These are phyloP conservation scores for Nemapogon koenigi DNA, from an alignment of 2,888 invertebrate species.

Conservation along the genomic window DNA sequence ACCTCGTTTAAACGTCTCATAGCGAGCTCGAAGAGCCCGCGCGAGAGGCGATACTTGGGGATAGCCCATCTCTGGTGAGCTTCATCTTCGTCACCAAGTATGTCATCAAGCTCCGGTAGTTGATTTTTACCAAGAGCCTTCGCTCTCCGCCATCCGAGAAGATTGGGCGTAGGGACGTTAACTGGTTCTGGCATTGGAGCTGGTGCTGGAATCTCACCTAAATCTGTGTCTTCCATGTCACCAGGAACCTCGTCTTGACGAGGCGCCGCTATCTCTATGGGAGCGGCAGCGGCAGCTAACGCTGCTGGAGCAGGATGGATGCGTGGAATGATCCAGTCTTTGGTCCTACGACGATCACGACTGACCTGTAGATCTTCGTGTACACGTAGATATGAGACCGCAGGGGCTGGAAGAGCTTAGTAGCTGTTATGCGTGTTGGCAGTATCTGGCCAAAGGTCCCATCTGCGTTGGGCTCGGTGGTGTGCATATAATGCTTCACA, in stretches of 20 bases:
- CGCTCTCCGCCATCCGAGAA: neutral
- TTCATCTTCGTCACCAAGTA: too few relatives aligned
- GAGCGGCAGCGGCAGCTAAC: neutral
- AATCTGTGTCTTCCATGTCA: too few relatives aligned
- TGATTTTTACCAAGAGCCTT: neutral
- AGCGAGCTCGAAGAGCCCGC: too few relatives aligned
- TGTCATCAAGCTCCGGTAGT: conserved; percentile 2
- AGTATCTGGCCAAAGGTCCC: neutral
- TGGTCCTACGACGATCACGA: neutral
- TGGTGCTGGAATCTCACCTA: too few relatives aligned
- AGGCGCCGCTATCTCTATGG: neutral
- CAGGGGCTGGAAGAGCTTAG: neutral
- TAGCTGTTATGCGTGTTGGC: neutral
- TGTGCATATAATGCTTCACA: neutral
- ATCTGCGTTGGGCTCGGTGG: neutral
- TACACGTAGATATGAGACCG: neutral
- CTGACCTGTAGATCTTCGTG: neutral
- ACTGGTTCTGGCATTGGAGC: neutral
- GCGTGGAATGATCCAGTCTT: neutral
- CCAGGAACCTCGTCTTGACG: neutral
- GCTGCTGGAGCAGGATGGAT: neutral
- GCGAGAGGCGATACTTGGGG: too few relatives aligned
- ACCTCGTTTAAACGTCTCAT: too few relatives aligned
- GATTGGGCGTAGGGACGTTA: neutral
- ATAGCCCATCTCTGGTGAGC: too few relatives aligned